phyloP scores from a whole-genome alignment of 2,888 invertebrate species.

The Ramazzottius varieornatus region DNA sequence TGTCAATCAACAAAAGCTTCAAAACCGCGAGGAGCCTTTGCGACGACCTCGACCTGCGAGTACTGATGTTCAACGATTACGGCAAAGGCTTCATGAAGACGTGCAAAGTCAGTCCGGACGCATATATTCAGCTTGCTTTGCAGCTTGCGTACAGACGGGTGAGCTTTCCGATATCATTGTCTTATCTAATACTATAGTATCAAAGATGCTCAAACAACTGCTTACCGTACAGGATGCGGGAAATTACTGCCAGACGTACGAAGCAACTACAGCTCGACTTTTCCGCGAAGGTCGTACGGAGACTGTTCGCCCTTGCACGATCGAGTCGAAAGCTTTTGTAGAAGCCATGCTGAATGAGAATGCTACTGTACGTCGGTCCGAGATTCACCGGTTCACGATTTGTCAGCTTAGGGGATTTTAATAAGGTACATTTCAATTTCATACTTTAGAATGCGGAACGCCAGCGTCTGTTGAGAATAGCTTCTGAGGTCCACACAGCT shows the following conservation, averaged over 20 bases:
- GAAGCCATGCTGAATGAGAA: conserved; percentile 54
- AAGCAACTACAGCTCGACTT: conserved; percentile 91
- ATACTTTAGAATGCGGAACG: conserved; percentile 38
- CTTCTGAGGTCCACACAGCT: conserved; percentile 54
- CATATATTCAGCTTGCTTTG: conserved; percentile 79
- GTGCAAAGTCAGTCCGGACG: conserved; percentile 74
- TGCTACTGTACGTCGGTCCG: conserved; percentile 30
- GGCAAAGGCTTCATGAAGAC: conserved; percentile 92
- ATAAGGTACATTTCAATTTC: not conserved
- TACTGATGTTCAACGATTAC: conserved; percentile 55
- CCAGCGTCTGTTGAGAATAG: conserved; percentile 39
- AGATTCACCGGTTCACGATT: conserved; percentile 12
- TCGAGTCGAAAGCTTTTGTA: conserved; percentile 74
- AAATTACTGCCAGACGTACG: conserved; percentile 81
- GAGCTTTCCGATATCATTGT: too few species aligned
- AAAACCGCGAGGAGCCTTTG: conserved; percentile 43
- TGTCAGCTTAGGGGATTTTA: not conserved
- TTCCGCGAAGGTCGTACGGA: conserved; percentile 91
- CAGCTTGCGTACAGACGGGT: conserved; percentile 68
- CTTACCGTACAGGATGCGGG: conserved; percentile 39
- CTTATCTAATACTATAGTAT: not conserved
- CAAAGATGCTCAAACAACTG: not conserved
- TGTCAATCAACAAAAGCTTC: conserved; percentile 45
- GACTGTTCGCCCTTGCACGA: conserved; percentile 85
- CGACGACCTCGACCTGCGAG: conserved; percentile 64